Conservation (phyloP, 53 echinoderm and acorn worm genomes). For the Holothuria leucospilota region DNA sequence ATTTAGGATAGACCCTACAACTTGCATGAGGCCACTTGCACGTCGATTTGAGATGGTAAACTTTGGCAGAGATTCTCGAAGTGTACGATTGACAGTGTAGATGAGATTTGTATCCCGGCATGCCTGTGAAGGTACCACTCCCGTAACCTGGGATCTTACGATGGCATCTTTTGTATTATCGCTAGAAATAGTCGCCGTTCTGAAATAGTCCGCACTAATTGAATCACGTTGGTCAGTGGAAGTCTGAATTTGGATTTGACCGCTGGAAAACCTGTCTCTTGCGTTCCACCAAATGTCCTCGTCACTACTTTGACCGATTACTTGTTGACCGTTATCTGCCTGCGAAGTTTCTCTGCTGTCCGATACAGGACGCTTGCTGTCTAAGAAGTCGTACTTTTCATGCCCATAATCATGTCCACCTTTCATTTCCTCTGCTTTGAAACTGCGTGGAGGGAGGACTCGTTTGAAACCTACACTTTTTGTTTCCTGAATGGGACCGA, state of each 20-base stretch:
- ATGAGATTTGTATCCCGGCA: constrained; percentile 37
- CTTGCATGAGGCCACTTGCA: constrained; percentile 8
- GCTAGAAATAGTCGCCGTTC: neutral
- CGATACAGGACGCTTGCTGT: too few relatives aligned
- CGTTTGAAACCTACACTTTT: neutral
- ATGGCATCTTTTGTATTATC: neutral
- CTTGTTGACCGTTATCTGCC: too few relatives aligned
- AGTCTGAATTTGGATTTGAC: neutral
- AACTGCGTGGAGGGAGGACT: constrained; percentile 2
- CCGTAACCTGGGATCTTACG: neutral
- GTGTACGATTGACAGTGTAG: constrained; percentile 12
- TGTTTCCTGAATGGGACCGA: neutral
- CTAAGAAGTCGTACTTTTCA: neutral
- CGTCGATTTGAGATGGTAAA: constrained; percentile 17
- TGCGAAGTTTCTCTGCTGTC: too few relatives aligned
- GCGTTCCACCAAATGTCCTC: constrained; percentile 32
- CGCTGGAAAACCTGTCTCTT: constrained; percentile 17
- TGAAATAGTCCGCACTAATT: neutral
- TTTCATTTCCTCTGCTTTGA: neutral
- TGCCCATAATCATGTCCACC: neutral
- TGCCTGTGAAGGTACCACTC: neutral
- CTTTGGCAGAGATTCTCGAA: constrained; percentile 27
- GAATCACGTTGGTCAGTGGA: neutral
- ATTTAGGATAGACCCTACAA: neutral
- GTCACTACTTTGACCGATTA: constrained; percentile 8